Percentiles rank a stretch among this genome's conserved stretches.
These are phyloP conservation scores for Morone saxatilis DNA, from an alignment of 2,113 vertebrate species.

Conservation along the genomic window DNA sequence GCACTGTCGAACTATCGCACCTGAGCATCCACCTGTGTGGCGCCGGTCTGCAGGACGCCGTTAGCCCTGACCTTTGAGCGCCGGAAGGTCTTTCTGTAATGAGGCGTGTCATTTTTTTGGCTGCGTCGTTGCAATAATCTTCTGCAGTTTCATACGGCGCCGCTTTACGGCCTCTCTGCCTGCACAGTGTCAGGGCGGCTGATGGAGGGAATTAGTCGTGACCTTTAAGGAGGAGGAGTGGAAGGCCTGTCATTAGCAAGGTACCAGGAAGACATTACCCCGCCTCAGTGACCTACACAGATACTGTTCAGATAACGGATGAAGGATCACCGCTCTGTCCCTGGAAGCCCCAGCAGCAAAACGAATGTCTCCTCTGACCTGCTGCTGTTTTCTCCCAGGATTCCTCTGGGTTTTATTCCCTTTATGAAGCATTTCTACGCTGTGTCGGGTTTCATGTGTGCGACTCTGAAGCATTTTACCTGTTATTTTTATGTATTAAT, in stretches of 20 bases:
- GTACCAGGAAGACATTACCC: conserved; percentile 71
- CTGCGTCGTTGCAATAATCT: conserved; percentile 16
- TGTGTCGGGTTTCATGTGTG: too few relatives aligned
- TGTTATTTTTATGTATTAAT: too few relatives aligned
- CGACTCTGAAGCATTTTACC: too few relatives aligned
- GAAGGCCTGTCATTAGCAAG: conserved; percentile 67
- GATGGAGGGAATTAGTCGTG: conserved; percentile 68
- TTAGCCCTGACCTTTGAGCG: conserved; percentile 53
- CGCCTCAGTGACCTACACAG: conserved; percentile 61
- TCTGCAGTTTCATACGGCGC: too few relatives aligned
- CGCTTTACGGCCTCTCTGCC: conserved; percentile 37
- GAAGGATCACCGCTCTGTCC: conserved; percentile 64
- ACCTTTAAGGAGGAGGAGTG: conserved; percentile 69
- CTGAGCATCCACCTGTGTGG: conserved; percentile 2
- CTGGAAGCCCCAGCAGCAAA: conserved; percentile 38
- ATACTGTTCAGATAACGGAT: conserved; percentile 70
- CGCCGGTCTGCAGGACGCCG: conserved; percentile 17
- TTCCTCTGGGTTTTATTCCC: neutral
- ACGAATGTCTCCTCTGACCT: conserved; percentile 34
- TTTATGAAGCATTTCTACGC: neutral
- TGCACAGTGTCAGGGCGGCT: conserved; percentile 49
- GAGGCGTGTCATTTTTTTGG: conserved; percentile 30
- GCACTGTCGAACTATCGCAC: too few relatives aligned
- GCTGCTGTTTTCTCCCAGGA: neutral
- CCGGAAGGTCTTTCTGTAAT: conserved; percentile 29